Percentiles rank a stretch among this genome's conserved stretches.
Evolutionary conservation across 2,797 vertebrate species (phyloP).

Genomic region (Poecile montanus): DNA sequence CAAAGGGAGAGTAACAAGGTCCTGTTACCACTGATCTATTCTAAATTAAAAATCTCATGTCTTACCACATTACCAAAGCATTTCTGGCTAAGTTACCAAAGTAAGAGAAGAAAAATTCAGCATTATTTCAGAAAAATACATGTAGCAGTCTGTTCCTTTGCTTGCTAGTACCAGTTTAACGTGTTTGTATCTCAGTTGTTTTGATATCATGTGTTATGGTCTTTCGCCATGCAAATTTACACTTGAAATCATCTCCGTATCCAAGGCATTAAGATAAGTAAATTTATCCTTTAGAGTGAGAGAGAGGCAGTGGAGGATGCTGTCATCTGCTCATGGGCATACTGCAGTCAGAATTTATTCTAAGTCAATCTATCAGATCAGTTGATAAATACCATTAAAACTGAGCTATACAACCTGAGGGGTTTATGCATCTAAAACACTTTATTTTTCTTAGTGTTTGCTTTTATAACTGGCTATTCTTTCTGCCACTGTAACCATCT

Average conservation of each 20-base stretch:
- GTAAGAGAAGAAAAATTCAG: neutral
- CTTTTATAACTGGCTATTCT: neutral
- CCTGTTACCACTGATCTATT: neutral
- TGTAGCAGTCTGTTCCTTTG: neutral
- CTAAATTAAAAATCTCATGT: neutral
- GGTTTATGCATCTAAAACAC: neutral
- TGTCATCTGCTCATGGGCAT: neutral
- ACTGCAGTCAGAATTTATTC: neutral
- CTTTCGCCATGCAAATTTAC: neutral
- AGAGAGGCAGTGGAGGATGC: neutral
- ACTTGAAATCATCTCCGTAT: neutral
- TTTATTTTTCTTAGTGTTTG: neutral
- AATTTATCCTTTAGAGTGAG: neutral
- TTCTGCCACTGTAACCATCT: neutral
- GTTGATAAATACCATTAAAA: neutral
- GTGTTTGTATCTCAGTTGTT: neutral
- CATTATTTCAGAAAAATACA: neutral
- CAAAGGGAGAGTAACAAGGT: neutral
- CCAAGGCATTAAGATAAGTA: neutral
- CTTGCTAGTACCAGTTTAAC: neutral
- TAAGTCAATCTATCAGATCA: neutral
- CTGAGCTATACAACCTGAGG: neutral
- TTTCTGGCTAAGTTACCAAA: neutral
- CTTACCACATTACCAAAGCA: neutral
- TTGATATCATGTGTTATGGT: neutral